phyloP scores from a whole-genome alignment of 2,113 vertebrate genomes.

The Phaethon lepturus region DNA sequence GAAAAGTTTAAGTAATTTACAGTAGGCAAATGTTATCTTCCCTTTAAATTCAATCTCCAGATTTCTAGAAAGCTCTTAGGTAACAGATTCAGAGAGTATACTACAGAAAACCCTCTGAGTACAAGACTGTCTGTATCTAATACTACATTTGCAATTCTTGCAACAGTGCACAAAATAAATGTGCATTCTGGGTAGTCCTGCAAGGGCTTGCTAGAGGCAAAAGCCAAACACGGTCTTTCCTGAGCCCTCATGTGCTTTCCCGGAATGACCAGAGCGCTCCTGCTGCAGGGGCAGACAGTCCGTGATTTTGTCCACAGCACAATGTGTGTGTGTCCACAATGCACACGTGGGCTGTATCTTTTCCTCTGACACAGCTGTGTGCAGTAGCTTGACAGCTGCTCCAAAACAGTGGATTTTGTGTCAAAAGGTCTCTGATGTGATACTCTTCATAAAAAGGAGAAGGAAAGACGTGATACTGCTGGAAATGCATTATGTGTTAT shows the following conservation, averaged over 20 bases:
- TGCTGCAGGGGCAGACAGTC: not conserved
- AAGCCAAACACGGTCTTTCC: not conserved
- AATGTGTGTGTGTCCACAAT: accelerated
- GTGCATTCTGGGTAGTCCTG: not conserved
- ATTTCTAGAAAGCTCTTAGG: not conserved
- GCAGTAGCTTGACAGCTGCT: not conserved
- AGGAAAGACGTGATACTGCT: not conserved
- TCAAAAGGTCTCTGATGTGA: not conserved
- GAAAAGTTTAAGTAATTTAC: not conserved
- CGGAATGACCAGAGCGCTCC: not conserved
- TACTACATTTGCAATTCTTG: not conserved
- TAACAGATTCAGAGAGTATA: not conserved
- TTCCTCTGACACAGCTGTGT: too few species aligned
- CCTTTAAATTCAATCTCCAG: not conserved
- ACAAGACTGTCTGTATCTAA: not conserved
- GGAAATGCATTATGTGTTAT: not conserved
- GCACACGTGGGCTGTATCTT: accelerated
- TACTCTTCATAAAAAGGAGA: accelerated
- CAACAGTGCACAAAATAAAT: not conserved
- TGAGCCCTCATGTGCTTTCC: accelerated
- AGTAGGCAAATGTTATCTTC: not conserved
- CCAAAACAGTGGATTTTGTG: not conserved
- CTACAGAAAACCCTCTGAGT: not conserved
- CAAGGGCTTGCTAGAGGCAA: not conserved
- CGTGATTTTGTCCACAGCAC: not conserved